Percentiles rank a stretch among this genome's conserved stretches.
phyloP scores from a whole-genome alignment of 2,797 vertebrate genomes.

The Melanogrammus aeglefinus region DNA sequence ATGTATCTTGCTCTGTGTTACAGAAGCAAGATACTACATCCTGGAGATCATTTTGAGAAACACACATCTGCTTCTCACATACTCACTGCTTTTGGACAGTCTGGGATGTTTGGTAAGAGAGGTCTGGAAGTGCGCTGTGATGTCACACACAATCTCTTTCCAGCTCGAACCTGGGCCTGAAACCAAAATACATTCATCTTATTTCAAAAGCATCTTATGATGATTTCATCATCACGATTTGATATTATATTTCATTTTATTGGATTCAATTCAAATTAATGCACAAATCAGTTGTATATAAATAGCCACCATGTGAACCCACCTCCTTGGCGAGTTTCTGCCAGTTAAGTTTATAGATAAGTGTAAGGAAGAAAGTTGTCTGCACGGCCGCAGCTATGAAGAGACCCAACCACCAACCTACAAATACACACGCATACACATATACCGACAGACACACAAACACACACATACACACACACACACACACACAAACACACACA shows the following conservation, averaged over 20 bases:
- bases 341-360: conserved; percentile 85
- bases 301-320: conserved; percentile 16
- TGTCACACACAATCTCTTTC: conserved; percentile 41
- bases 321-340: conserved; percentile 82
- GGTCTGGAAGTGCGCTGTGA: conserved; percentile 40
- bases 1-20: neutral
- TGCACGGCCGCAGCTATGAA: conserved; percentile 69
- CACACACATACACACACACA: neutral
- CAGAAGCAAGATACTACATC: neutral
- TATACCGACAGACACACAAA: conserved; percentile 10
- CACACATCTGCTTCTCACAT: neutral
- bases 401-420: conserved; percentile 86
- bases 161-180: conserved; percentile 70
- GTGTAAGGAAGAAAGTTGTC: conserved; percentile 68
- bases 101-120: conserved; percentile 41
- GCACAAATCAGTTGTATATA: neutral
- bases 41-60: neutral
- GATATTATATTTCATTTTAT: neutral
- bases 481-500: neutral
- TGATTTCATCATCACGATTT: neutral
- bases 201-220: neutral
- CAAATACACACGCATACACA: conserved; percentile 6
- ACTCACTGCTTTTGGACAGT: conserved; percentile 44
- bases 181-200: neutral
- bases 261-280: neutral